phyloP scores from a whole-genome alignment of 1,140 invertebrate genomes.

The Drosophila baimaii region DNA sequence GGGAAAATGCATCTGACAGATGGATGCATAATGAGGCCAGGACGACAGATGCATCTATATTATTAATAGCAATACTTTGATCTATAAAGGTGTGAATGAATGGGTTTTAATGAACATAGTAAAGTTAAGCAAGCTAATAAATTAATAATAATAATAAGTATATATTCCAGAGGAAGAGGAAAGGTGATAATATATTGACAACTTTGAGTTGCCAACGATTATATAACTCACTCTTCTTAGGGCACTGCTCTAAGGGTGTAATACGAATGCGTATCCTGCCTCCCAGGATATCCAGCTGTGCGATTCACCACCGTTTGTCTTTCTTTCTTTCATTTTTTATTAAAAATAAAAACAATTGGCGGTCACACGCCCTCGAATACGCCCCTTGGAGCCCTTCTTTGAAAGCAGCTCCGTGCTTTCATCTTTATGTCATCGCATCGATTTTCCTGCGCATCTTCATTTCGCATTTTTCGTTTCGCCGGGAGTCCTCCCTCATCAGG shows the following conservation, averaged over 20 bases:
- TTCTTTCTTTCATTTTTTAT: constrained; percentile 46
- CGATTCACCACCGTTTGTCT: constrained; percentile 2
- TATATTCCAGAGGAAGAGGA: too few species aligned
- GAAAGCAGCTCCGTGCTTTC: constrained; percentile 52
- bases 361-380: constrained; percentile 44
- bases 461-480: constrained; percentile 8
- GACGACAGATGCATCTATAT: neutral
- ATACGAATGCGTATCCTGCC: neutral
- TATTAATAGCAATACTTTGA: neutral
- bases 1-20: neutral
- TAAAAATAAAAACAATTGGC: constrained; percentile 68
- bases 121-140: neutral
- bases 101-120: too few species aligned
- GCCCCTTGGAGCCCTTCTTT: constrained; percentile 9
- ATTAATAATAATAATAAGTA: too few species aligned
- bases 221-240: neutral
- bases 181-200: neutral
- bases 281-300: neutral
- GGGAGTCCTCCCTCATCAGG: constrained; percentile 29
- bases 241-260: neutral
- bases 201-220: neutral
- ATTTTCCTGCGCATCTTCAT: constrained; percentile 42
- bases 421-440: constrained; percentile 77
- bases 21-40: neutral
- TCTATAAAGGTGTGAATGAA: too few species aligned